Evolutionary conservation across 2,797 vertebrate species (phyloP).

Genomic region (Falco novaeseelandiae): DNA sequence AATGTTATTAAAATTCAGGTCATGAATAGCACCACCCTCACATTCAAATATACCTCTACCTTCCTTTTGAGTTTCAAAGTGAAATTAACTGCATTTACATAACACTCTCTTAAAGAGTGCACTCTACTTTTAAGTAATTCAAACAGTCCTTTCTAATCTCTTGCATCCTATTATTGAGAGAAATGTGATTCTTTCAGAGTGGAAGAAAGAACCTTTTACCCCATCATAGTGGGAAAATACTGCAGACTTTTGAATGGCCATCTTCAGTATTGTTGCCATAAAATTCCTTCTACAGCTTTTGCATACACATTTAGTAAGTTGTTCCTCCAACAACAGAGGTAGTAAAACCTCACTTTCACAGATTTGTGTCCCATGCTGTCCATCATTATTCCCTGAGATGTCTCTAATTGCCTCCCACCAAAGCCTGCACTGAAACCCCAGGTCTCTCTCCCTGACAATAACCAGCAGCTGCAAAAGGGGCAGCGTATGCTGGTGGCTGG

Average conservation of each 20-base stretch:
- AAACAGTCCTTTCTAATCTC: not conserved
- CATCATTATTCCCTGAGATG: not conserved
- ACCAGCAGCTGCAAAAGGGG: not conserved
- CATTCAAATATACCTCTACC: not conserved
- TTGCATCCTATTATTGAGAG: not conserved
- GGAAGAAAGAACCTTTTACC: not conserved
- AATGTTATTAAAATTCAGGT: not conserved
- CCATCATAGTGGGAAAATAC: not conserved
- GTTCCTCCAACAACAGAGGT: not conserved
- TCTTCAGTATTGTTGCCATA: not conserved
- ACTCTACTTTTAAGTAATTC: not conserved
- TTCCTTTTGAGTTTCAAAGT: not conserved
- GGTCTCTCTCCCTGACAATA: not conserved
- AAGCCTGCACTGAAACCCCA: not conserved
- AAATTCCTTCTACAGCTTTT: not conserved
- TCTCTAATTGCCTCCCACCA: not conserved
- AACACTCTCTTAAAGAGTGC: not conserved
- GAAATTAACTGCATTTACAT: not conserved
- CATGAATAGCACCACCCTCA: not conserved
- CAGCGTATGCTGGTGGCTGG: not conserved
- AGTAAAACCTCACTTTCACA: fast-evolving
- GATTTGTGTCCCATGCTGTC: not conserved
- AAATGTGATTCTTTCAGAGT: not conserved
- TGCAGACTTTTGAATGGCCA: not conserved
- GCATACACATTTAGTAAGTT: not conserved